These are phyloP conservation scores for Vanacampus margaritifer DNA, from an alignment of 2,113 vertebrate genomes.

Conservation along the genomic window DNA sequence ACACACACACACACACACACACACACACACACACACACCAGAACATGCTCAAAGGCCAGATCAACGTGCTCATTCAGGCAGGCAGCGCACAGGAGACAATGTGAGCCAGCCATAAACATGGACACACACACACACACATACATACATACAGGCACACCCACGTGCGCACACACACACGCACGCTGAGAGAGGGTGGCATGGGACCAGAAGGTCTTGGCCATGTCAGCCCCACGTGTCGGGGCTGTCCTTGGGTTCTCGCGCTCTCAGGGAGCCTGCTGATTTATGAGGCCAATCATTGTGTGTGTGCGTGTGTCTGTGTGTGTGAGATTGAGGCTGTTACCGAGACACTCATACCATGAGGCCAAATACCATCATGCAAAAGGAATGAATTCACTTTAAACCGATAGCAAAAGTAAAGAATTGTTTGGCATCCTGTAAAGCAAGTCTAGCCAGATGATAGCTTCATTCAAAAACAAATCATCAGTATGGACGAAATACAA, in stretches of 20 bases:
- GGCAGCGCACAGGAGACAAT: slow-evolving; percentile 10
- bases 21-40: background rate
- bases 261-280: slow-evolving; percentile 51
- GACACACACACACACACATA: background rate
- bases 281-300: slow-evolving; percentile 45
- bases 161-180: background rate
- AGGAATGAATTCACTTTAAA: background rate
- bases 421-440: background rate
- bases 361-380: background rate
- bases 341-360: background rate
- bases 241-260: slow-evolving; percentile 57
- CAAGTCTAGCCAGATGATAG: background rate
- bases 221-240: slow-evolving; percentile 55
- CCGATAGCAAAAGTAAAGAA: background rate
- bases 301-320: background rate
- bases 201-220: slow-evolving; percentile 54
- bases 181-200: slow-evolving; percentile 10
- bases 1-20: background rate
- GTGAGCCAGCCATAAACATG: slow-evolving; percentile 40
- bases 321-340: slow-evolving; percentile 10
- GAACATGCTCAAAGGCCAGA: background rate
- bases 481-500: background rate
- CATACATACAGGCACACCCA: background rate
- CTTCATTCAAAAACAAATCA: background rate
- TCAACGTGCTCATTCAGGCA: slow-evolving; percentile 1